Evolutionary conservation across 1,140 invertebrate genomes (phyloP).

Genomic region (Nymphalis io): DNA sequence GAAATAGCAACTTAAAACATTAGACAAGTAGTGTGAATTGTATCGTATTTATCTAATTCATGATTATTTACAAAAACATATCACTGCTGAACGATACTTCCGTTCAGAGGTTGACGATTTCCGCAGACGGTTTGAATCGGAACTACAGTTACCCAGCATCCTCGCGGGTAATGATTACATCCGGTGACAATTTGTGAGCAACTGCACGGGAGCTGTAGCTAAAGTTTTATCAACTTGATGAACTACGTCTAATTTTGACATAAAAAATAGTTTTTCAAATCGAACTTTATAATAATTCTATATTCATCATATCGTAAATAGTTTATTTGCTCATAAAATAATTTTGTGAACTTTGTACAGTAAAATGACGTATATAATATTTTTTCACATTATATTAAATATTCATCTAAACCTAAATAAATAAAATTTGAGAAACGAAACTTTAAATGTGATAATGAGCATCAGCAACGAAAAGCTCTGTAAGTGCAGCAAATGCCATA

Average conservation of each 20-base stretch:
- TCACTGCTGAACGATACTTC: slow-evolving; percentile 48
- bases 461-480: too few relatives aligned
- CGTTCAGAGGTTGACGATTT: slow-evolving; percentile 55
- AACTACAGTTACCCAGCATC: slow-evolving; percentile 43
- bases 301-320: too few relatives aligned
- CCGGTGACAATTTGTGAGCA: slow-evolving; percentile 52
- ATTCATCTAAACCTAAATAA: background rate
- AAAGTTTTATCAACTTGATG: background rate
- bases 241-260: background rate
- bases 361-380: too few relatives aligned
- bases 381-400: too few relatives aligned
- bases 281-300: too few relatives aligned
- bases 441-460: background rate
- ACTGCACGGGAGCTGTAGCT: slow-evolving; percentile 13
- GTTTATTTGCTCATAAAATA: too few relatives aligned
- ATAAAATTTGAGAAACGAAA: background rate
- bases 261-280: too few relatives aligned
- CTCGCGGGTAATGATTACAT: slow-evolving; percentile 51
- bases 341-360: too few relatives aligned
- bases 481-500: too few relatives aligned
- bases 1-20: too few relatives aligned
- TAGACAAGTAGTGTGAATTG: background rate
- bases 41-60: background rate
- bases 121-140: slow-evolving; percentile 43
- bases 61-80: background rate